A percentile compares a stretch with the other conserved stretches of the same genome.
Evolutionary conservation across 2,113 vertebrate species (phyloP).

Genomic region (Riparia riparia): DNA sequence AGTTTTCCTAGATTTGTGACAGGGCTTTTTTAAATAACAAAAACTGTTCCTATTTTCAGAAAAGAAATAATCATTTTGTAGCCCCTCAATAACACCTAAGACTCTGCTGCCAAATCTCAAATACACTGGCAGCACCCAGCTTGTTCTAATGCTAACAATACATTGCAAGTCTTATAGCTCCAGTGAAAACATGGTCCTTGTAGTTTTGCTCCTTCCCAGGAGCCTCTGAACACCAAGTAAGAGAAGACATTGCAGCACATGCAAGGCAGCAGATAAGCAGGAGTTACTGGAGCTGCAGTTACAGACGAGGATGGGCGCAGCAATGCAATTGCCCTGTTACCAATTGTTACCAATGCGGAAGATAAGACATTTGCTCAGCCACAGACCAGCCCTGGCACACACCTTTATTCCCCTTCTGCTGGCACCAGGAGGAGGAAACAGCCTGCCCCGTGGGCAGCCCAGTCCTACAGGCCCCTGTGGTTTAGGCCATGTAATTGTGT

Average conservation of each 20-base stretch:
- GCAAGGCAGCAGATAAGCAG: not conserved
- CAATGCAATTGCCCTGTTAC: not conserved
- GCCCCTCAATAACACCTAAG: not conserved
- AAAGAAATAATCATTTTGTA: not conserved
- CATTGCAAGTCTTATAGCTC: not conserved
- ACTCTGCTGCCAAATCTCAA: not conserved
- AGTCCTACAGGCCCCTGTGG: not conserved
- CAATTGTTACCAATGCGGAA: fast-evolving
- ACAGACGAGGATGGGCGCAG: not conserved
- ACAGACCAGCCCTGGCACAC: not conserved
- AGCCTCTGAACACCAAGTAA: not conserved
- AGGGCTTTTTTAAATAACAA: not conserved
- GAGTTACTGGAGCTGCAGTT: not conserved
- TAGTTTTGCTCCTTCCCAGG: not conserved
- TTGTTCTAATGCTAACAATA: not conserved
- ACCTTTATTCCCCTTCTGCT: not conserved
- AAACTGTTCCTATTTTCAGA: not conserved
- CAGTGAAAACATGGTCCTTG: not conserved
- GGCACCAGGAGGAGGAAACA: not conserved
- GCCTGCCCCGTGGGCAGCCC: not conserved
- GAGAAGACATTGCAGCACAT: fast-evolving
- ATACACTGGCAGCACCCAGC: not conserved
- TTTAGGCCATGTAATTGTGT: not conserved
- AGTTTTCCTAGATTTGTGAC: not conserved
- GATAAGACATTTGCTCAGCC: not conserved